Evolutionary conservation across 1,140 invertebrate genomes (phyloP), one percentile per base, ranked within the genome.

Genomic region (Phthorimaea operculella): DNA sequence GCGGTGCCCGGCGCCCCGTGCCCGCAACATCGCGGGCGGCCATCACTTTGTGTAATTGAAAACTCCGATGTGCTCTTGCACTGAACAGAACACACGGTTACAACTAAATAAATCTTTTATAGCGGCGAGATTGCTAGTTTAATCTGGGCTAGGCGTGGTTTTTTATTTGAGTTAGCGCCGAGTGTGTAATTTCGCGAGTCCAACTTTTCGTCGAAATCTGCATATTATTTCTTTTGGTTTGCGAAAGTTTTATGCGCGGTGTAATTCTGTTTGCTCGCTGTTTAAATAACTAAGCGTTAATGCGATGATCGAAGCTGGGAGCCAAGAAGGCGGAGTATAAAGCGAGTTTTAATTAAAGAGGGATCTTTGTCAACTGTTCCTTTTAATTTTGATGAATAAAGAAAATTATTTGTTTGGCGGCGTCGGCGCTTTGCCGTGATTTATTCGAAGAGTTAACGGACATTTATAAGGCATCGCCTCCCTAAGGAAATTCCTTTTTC

Each of bases 351-450:
- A 83, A 83, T 81, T 81, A 82, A 79, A 65, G 63, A 63, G 58
- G 62, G 52, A 67, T 64, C 74, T 83, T 84, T 84, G 79, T 83
- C 78, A 79, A 82, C 74, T 74, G 76, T 60, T 76, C 68, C 78
- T 82, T 81, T 76, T 83, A 82, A 85, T 85, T 83, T 80, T 82
- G 76, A 85, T 79, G 77, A 83, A 81, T 85, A 80, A 82, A 80
- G 79, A 76, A 85, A 80, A 85, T 83, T 79, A 85, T 85, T 83
- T 81, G 81, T 81, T 75, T 76, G 73, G 71, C 70, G 66, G 66
- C 72, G 71, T 74, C 74, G 66, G 70, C 72, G 68, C 60, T 78
- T 28, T 64, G 68, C 70, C 52, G 63, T 80, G 81, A 82, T 82
- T 84, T 81, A 84, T 82, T 72, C 59, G 56, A 57, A 56, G 67